Evolutionary conservation across 1,140 invertebrate genomes (phyloP).

Genomic region (Caenorhabditis inopinata): DNA sequence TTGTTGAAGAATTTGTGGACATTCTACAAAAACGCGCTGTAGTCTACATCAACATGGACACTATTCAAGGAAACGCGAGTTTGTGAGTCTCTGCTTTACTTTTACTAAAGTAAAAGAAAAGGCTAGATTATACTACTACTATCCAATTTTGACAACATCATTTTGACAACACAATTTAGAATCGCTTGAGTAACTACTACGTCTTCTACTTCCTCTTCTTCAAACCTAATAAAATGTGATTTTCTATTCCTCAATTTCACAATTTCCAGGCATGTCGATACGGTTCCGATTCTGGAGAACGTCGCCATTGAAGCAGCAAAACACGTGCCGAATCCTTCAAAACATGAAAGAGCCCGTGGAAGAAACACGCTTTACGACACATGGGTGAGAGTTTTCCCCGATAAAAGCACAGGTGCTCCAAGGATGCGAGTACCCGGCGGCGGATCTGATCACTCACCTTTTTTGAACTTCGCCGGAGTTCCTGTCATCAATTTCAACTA

Average conservation of each 20-base stretch:
- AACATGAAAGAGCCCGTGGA: slow-evolving; percentile 50
- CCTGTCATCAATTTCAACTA: slow-evolving; percentile 60
- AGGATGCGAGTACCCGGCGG: slow-evolving; percentile 54
- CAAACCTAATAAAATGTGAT: slow-evolving; percentile 10
- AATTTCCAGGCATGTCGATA: slow-evolving; percentile 51
- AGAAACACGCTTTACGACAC: slow-evolving; percentile 63
- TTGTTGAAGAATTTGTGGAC: slow-evolving; percentile 63
- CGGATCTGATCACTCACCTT: slow-evolving; percentile 66
- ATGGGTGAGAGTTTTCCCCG: slow-evolving; percentile 49
- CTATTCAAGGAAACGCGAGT: slow-evolving; percentile 51
- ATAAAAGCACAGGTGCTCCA: slow-evolving; percentile 1
- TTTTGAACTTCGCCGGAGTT: slow-evolving; percentile 64
- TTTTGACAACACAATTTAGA: background rate
- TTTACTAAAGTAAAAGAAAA: no score
- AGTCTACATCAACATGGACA: slow-evolving; percentile 64
- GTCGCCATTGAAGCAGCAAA: slow-evolving; percentile 56
- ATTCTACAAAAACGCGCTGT: slow-evolving; percentile 58
- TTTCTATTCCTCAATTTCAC: background rate
- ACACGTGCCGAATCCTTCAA: slow-evolving; percentile 56
- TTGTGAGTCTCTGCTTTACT: slow-evolving; percentile 58
- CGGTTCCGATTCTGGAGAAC: slow-evolving; percentile 58
- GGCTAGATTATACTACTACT: no score
- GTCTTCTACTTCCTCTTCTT: no score
- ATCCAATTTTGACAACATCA: no score
- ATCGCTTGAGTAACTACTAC: background rate